These are phyloP conservation scores for Stictocephala bisonia DNA, from an alignment of 2,888 invertebrate species.

Conservation along the genomic window DNA sequence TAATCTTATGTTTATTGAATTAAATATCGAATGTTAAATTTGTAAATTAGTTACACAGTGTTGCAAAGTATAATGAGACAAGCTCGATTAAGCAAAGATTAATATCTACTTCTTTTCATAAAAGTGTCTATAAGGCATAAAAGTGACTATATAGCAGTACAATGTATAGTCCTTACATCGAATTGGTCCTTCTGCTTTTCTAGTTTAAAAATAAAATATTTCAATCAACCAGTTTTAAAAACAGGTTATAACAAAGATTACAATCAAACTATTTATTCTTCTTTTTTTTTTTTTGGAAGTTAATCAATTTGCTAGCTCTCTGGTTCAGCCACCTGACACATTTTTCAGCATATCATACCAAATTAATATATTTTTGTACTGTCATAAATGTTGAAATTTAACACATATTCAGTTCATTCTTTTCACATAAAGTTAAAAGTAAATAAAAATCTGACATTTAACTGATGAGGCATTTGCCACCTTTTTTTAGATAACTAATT, in stretches of 20 bases:
- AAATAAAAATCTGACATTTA: too few species aligned
- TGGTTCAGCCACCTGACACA: too few species aligned
- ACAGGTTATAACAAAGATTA: constrained; percentile 26
- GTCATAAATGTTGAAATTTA: too few species aligned
- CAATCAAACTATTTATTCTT: constrained; percentile 25
- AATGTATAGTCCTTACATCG: constrained; percentile 31
- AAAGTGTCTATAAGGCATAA: constrained; percentile 42
- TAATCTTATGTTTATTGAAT: not conserved
- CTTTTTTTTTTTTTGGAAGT: constrained; percentile 14
- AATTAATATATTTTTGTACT: too few species aligned
- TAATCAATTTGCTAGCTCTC: too few species aligned
- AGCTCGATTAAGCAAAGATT: constrained; percentile 19
- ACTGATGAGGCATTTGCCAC: too few species aligned
- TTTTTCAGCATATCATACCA: too few species aligned
- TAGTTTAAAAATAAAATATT: constrained; percentile 22
- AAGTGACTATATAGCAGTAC: constrained; percentile 34
- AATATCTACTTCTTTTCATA: constrained; percentile 39
- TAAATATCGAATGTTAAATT: not conserved
- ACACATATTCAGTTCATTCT: too few species aligned
- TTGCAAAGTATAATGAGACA: constrained; percentile 11
- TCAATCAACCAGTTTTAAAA: constrained; percentile 16
- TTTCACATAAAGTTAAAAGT: too few species aligned
- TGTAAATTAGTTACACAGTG: constrained; percentile 1
- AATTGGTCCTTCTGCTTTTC: constrained; percentile 36
- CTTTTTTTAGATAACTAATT: too few species aligned